Evolutionary conservation across 2,888 invertebrate species (phyloP).

Genomic region (Tachina fera): DNA sequence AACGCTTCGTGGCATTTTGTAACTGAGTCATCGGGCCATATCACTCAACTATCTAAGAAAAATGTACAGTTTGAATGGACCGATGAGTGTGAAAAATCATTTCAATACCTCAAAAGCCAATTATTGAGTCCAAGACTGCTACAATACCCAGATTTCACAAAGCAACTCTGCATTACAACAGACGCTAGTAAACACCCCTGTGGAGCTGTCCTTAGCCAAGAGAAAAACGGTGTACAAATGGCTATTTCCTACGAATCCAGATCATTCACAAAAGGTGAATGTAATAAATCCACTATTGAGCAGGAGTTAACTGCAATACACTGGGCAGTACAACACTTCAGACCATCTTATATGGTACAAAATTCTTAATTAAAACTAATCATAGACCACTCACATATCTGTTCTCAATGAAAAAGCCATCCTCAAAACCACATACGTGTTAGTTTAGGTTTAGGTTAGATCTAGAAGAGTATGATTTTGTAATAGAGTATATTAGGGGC

Average conservation of each 20-base stretch:
- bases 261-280: slow-evolving; percentile 73
- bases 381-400: no score
- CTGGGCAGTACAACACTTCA: slow-evolving; percentile 67
- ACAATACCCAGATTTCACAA: slow-evolving; percentile 64
- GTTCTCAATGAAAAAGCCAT: no score
- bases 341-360: no score
- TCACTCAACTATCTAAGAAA: not conserved
- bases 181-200: slow-evolving; percentile 69
- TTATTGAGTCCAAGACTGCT: slow-evolving; percentile 37
- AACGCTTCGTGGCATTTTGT: not conserved
- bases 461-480: no score
- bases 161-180: slow-evolving; percentile 60
- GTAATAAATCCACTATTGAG: slow-evolving; percentile 73
- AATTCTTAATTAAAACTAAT: no score
- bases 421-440: slow-evolving; percentile 58
- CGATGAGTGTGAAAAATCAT: slow-evolving; percentile 53
- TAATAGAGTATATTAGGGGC: no score
- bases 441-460: no score
- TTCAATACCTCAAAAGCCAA: slow-evolving; percentile 52
- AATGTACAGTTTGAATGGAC: no score
- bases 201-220: slow-evolving; percentile 68
- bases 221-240: slow-evolving; percentile 54
- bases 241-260: slow-evolving; percentile 69
- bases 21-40: not conserved
- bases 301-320: slow-evolving; percentile 73